Evolutionary conservation across 2,888 invertebrate genomes (phyloP).

Genomic region (Tipula vernalis): DNA sequence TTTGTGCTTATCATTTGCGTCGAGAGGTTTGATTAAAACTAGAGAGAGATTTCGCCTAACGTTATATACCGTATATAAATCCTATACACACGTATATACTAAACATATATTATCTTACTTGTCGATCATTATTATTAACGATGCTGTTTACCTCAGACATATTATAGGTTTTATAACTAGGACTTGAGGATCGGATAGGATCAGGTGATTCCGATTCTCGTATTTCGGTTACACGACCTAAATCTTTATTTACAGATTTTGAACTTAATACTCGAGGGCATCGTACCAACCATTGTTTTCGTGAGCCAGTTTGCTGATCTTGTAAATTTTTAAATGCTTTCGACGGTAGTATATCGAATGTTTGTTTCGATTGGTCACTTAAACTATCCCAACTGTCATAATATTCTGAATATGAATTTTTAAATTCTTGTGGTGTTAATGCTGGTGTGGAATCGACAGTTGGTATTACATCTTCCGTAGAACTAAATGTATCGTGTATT

Average conservation of each 20-base stretch:
- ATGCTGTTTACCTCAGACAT: slow-evolving; percentile 4
- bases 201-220: slow-evolving; percentile 32
- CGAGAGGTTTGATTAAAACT: slow-evolving; percentile 4
- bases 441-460: slow-evolving; percentile 39
- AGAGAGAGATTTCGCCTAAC: background rate
- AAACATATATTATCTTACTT: background rate
- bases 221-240: slow-evolving; percentile 33
- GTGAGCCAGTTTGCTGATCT: slow-evolving; percentile 34
- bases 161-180: slow-evolving; percentile 16
- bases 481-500: slow-evolving; percentile 22
- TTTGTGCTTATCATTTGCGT: background rate
- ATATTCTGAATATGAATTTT: slow-evolving; percentile 40
- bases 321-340: slow-evolving; percentile 43
- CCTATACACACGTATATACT: background rate
- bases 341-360: slow-evolving; percentile 42
- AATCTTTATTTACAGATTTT: slow-evolving; percentile 41
- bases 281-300: slow-evolving; percentile 42
- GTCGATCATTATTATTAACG: slow-evolving; percentile 7
- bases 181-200: slow-evolving; percentile 24
- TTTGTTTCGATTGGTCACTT: slow-evolving; percentile 17
- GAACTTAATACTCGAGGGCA: slow-evolving; percentile 50
- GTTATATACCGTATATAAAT: background rate
- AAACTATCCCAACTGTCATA: slow-evolving; percentile 41
- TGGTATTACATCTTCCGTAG: slow-evolving; percentile 13
- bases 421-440: slow-evolving; percentile 37